A percentile compares a stretch with the other conserved stretches of the same genome.
Conservation (phyloP, 2,797 vertebrate genomes). For the Lepilemur septentrionalis region DNA sequence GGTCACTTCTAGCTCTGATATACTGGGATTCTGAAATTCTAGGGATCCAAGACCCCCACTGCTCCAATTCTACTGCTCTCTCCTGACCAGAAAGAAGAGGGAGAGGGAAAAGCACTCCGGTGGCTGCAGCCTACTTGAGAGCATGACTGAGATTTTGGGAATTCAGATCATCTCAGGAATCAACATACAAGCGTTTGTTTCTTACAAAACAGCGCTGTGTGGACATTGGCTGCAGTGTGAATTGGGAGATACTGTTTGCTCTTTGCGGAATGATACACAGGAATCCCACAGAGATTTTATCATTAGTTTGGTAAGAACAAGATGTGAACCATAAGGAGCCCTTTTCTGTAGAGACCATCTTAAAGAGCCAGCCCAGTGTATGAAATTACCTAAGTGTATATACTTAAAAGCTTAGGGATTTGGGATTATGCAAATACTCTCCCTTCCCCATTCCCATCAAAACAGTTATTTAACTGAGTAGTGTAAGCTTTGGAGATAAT, state of each 20-base stretch:
- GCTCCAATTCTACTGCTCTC: not conserved
- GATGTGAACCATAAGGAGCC: not conserved
- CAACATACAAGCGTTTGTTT: not conserved
- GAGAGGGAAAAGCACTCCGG: not conserved
- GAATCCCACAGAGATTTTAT: conserved; percentile 8
- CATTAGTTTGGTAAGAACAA: conserved; percentile 47
- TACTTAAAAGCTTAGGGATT: not conserved
- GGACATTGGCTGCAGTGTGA: not conserved
- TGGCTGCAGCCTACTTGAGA: not conserved
- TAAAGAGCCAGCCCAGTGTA: not conserved
- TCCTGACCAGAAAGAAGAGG: not conserved
- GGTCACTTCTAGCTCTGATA: not conserved
- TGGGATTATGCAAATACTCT: not conserved
- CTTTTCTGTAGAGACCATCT: not conserved
- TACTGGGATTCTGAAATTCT: conserved; percentile 4
- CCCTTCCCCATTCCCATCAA: not conserved
- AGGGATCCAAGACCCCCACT: not conserved
- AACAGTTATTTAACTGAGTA: not conserved
- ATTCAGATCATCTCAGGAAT: conserved; percentile 41
- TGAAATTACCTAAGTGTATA: not conserved
- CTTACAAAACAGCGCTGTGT: not conserved
- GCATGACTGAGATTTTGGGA: not conserved
- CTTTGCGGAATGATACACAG: not conserved
- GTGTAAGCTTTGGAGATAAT: not conserved
- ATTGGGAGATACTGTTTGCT: not conserved